Evolutionary conservation across 2,888 invertebrate species (phyloP), one percentile per base, ranked within the genome.

Genomic region (Nebria brevicollis): DNA sequence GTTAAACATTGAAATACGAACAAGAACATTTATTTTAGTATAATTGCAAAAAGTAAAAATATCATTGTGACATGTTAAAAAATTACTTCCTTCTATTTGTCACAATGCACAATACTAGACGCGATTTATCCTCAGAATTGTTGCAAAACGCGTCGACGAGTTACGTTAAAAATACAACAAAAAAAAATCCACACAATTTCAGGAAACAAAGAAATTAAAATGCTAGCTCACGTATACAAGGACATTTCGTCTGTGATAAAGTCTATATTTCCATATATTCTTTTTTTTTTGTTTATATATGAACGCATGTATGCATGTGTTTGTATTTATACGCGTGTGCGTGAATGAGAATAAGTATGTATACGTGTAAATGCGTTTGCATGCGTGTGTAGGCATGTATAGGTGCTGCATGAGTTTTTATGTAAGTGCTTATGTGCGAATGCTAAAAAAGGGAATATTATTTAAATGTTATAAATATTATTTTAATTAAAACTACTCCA

Each of bases 141-240:
- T 42, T 75, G 75, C 72, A 70, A 75, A 75, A 75, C 80, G 64
- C 66, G 64, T 34, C 70, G 72, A 70, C 42, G 78, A 73, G 54
- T 54, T 54, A 54, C 54, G 54, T 54, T 54, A 54, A 54, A 54
- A 3, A 54, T 54, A 54, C 54, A 54, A 54, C 0, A 0, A 43
- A 54, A 34, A 26, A 70, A 70, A 26, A 25, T 26, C 70, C 70
- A 26, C 79, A 66, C 79, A 68, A 74, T 79, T 66, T 66, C 68
- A 34, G 74, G 79, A 79, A 75, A 79, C 79, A 79, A 79, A 79
- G 79, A 79, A 79, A 79, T 79, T 79, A 79, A 79, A 79, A 79
- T 79, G 79, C 79, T 43, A 34, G 74, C 25, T 26, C 79, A 79
- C 79, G 75, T 20, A 42, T 43, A 64, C 75, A 20, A 54, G 54